Evolutionary conservation across 2,113 vertebrate species (phyloP), one percentile per base, ranked within the genome.

Genomic region (Rhegmatorhina hoffmannsi): DNA sequence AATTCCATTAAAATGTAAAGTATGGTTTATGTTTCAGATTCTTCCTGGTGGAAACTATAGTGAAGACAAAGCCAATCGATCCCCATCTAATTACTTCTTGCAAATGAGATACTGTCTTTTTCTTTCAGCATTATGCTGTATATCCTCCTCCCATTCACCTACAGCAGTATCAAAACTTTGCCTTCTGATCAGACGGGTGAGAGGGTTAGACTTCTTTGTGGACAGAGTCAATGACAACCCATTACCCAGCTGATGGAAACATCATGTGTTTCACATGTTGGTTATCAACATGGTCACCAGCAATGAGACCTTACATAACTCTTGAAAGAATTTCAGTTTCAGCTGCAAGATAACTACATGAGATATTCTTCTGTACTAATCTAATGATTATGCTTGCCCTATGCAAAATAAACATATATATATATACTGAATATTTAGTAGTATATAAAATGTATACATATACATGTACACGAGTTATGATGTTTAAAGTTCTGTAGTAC

Each of bases 1-100:
- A 46, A 64, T 68, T 83, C 38, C 28, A 79, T 63, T 75, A n/a
- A 85, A 79, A 69, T 36, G 9, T 53, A 24, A 87, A 87, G 59
- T n/a, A 55, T 6, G 55, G 29, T 55, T 90, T 84, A 68, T 52
- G 24, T 83, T 95, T 87, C 82, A 63, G n/a, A 58, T 26, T 66
- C 16, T 72, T 92, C 43, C 20, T 63, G 11, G 31, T 50, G 11
- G 74, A 83, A 92, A 92, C 14, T 40, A 46, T 18, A 49, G 0
- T 62, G 56, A 53, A 84, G 31, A 49, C 38, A 79, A 94, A 79
- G 49, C 12, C 25, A 40, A 78, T 24, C 70, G 64, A 66, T 44
- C n/a, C 8, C 28, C 23, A 72, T 31, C 29, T 47, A 73, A 49
- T 59, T 64, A 70, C n/a, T 76, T 72, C 63, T 46, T 31, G 34